These are phyloP conservation scores for Glandiceps talaboti DNA, from an alignment of 53 echinoderm and acorn worm species.

Conservation along the genomic window DNA sequence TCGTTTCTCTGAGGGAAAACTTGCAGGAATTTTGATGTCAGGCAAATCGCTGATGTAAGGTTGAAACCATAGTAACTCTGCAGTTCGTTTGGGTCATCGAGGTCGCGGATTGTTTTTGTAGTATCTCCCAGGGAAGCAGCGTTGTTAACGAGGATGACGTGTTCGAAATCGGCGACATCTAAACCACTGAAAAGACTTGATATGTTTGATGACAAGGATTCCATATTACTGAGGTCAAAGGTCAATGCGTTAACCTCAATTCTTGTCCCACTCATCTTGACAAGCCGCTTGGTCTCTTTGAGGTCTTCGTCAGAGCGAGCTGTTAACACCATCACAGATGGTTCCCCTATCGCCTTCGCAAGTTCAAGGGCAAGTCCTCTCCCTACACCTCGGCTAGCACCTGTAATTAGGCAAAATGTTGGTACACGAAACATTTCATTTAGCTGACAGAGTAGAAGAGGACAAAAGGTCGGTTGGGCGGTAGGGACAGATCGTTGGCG, in stretches of 20 bases:
- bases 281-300: slow-evolving; percentile 43
- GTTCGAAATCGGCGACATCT: slow-evolving; percentile 33
- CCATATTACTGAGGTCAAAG: slow-evolving; percentile 38
- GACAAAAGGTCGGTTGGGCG: no score
- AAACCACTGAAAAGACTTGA: slow-evolving; percentile 20
- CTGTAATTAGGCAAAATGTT: slow-evolving; percentile 64
- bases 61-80: slow-evolving; percentile 43
- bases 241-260: slow-evolving; percentile 30
- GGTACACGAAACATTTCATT: slow-evolving; percentile 47
- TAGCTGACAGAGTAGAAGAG: no score
- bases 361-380: slow-evolving; percentile 51
- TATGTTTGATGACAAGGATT: not conserved
- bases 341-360: slow-evolving; percentile 26
- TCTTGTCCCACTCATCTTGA: slow-evolving; percentile 21
- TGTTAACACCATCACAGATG: slow-evolving; percentile 41
- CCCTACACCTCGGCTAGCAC: slow-evolving; percentile 74
- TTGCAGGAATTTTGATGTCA: slow-evolving; percentile 40
- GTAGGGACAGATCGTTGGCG: no score
- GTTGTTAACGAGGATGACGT: slow-evolving; percentile 57
- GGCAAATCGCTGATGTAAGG: slow-evolving; percentile 36
- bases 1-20: slow-evolving; percentile 39
- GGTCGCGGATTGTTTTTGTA: slow-evolving; percentile 20
- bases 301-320: slow-evolving; percentile 43
- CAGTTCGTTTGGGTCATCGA: slow-evolving; percentile 10
- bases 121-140: slow-evolving; percentile 56